Evolutionary conservation across 1,140 invertebrate species (phyloP).

Genomic region (Neodiprion pinetum): DNA sequence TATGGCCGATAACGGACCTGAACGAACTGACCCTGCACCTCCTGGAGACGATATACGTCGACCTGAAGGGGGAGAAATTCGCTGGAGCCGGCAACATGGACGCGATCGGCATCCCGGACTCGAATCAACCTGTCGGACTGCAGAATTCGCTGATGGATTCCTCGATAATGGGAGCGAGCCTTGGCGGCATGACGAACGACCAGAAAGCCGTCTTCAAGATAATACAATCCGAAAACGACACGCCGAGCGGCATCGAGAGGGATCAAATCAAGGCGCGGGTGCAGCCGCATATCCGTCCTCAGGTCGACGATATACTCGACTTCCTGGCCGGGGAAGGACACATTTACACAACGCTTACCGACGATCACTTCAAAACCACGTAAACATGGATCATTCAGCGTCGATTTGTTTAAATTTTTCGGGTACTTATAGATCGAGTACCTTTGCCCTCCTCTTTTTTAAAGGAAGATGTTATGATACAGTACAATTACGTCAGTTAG

Average conservation of each 20-base stretch:
- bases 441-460: no score
- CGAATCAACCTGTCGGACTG: slow-evolving; percentile 23
- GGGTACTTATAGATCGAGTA: no score
- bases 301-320: slow-evolving; percentile 52
- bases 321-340: slow-evolving; percentile 57
- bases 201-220: slow-evolving; percentile 49
- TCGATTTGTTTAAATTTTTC: no score
- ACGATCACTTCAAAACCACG: slow-evolving; percentile 57
- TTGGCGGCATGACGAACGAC: slow-evolving; percentile 36
- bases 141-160: neutral
- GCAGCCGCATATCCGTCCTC: slow-evolving; percentile 30
- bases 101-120: slow-evolving; percentile 8
- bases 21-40: slow-evolving; percentile 47
- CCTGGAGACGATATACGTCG: slow-evolving; percentile 40
- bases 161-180: slow-evolving; percentile 2
- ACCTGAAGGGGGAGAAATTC: slow-evolving; percentile 34
- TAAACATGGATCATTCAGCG: slow-evolving; percentile 28
- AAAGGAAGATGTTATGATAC: no score
- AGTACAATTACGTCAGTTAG: no score
- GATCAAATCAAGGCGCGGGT: slow-evolving; percentile 38
- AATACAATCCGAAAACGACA: slow-evolving; percentile 40
- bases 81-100: slow-evolving; percentile 21
- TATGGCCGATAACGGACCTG: slow-evolving; percentile 40
- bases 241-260: slow-evolving; percentile 50
- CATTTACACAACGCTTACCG: slow-evolving; percentile 58